Evolutionary conservation across 2,888 invertebrate species (phyloP).

Genomic region (Megamerina dolium): DNA sequence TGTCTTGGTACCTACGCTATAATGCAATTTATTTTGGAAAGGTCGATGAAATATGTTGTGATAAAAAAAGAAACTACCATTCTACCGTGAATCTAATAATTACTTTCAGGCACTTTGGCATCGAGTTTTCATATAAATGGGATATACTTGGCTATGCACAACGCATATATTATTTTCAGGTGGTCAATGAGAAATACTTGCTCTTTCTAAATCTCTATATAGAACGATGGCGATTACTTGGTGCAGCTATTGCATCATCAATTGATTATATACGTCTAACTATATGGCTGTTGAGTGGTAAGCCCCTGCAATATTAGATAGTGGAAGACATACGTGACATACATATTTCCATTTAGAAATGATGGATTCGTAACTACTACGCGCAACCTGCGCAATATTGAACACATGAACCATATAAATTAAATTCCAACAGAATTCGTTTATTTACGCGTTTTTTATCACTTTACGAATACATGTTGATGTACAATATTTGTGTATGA

Average conservation of each 20-base stretch:
- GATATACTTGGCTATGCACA: conserved; percentile 25
- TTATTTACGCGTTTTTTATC: too few species aligned
- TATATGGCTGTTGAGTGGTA: conserved; percentile 24
- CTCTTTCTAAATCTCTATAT: conserved; percentile 31
- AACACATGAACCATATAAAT: too few species aligned
- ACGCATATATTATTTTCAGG: conserved; percentile 24
- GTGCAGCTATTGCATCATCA: conserved; percentile 31
- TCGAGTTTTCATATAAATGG: conserved; percentile 15
- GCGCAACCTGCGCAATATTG: too few species aligned
- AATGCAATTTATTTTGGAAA: conserved; percentile 30
- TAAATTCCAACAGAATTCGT: too few species aligned
- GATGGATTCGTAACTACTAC: too few species aligned
- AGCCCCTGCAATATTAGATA: too few species aligned
- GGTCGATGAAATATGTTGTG: conserved; percentile 10
- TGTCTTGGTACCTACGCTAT: conserved; percentile 25
- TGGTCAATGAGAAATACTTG: conserved; percentile 26
- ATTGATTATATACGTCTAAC: conserved; percentile 40
- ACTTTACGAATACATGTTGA: too few species aligned
- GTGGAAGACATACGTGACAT: too few species aligned
- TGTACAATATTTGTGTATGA: too few species aligned
- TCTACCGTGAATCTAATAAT: background rate
- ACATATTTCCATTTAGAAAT: too few species aligned
- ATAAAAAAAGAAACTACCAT: background rate
- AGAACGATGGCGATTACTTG: conserved; percentile 31
- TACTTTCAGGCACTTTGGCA: conserved; percentile 19